A percentile compares a stretch with the other conserved stretches of the same genome.
Conservation (phyloP, 2,113 vertebrate species). For the Ceratotherium simum region DNA sequence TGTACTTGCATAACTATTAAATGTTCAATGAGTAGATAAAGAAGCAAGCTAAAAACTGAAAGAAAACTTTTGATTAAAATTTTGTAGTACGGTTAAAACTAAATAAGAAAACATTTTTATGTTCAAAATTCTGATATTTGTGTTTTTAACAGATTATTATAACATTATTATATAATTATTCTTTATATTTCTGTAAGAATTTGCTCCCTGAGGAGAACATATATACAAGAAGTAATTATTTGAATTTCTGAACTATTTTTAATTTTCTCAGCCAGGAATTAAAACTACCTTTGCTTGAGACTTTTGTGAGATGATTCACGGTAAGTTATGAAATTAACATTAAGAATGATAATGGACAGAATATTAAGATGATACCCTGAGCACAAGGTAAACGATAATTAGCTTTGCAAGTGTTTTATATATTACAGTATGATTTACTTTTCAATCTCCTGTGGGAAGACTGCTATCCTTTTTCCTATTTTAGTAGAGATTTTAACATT, state of each 20-base stretch:
- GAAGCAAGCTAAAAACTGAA: neutral
- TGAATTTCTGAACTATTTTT: neutral
- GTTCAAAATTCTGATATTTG: neutral
- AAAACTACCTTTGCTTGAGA: neutral
- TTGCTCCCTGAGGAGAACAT: neutral
- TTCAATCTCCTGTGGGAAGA: neutral
- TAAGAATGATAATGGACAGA: neutral
- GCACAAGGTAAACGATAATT: neutral
- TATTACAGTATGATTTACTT: neutral
- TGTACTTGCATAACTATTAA: neutral
- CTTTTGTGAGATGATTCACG: neutral
- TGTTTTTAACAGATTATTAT: neutral
- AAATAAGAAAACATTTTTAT: neutral
- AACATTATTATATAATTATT: no score
- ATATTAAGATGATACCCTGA: neutral
- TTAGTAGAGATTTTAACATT: neutral
- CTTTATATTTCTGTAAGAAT: neutral
- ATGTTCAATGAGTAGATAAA: neutral
- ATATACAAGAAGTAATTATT: neutral
- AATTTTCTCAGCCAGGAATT: neutral
- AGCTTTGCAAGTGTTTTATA: neutral
- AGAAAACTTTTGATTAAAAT: neutral
- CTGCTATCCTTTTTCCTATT: neutral
- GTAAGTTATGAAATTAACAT: neutral
- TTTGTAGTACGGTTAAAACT: neutral